phyloP scores from a whole-genome alignment of 2,113 vertebrate species.

The Dromiciops gliroides region DNA sequence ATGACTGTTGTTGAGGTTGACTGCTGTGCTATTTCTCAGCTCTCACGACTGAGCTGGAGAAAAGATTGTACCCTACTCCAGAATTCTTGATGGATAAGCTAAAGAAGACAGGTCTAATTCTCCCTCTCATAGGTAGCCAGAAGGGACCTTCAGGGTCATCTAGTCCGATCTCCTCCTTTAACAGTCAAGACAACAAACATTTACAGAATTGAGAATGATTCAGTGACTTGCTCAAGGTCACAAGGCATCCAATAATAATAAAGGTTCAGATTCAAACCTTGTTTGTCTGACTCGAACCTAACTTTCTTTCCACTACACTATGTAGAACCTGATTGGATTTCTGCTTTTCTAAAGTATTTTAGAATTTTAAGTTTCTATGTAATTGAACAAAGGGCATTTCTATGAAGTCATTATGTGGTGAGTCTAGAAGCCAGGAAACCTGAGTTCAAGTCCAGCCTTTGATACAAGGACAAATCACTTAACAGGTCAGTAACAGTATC shows the following conservation, averaged over 20 bases:
- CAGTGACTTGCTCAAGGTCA: background rate
- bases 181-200: background rate
- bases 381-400: background rate
- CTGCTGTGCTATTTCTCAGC: background rate
- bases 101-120: background rate
- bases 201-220: background rate
- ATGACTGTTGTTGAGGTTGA: conserved; percentile 11
- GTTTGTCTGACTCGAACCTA: background rate
- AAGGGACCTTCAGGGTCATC: background rate
- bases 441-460: background rate
- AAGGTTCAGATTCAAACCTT: background rate
- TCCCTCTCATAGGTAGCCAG: background rate
- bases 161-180: background rate
- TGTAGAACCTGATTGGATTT: background rate
- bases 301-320: background rate
- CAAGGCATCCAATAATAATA: background rate
- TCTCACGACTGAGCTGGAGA: background rate
- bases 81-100: background rate
- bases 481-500: background rate
- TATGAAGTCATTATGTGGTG: background rate
- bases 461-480: background rate
- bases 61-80: background rate
- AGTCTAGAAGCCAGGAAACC: background rate
- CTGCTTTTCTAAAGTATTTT: background rate
- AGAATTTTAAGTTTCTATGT: background rate